Conservation (phyloP, 2,797 vertebrate species). For the Cirrhinus molitorella region DNA sequence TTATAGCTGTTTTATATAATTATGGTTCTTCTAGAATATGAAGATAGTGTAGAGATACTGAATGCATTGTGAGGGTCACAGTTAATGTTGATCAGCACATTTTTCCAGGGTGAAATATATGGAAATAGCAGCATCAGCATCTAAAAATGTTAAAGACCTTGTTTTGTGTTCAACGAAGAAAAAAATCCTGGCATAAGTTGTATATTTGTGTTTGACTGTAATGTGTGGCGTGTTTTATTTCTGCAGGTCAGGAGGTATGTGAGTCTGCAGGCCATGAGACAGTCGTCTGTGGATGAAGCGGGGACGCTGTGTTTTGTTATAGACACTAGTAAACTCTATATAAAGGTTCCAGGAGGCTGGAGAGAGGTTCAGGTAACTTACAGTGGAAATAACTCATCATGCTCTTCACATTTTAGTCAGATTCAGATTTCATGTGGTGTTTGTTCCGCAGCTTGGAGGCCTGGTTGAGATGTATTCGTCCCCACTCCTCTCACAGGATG, state of each 20-base stretch:
- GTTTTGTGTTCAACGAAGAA: too few relatives aligned
- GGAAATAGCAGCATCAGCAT: too few relatives aligned
- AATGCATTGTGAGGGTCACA: too few relatives aligned
- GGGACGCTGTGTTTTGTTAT: slow-evolving; percentile 86
- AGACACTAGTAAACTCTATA: slow-evolving; percentile 84
- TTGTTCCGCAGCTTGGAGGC: slow-evolving; percentile 85
- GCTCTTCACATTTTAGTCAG: neutral
- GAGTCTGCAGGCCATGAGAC: slow-evolving; percentile 84
- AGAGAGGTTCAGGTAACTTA: slow-evolving; percentile 88
- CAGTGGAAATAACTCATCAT: neutral
- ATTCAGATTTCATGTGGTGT: neutral
- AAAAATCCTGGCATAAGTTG: too few relatives aligned
- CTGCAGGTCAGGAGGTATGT: slow-evolving; percentile 82
- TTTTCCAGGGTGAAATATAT: too few relatives aligned
- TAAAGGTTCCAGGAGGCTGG: slow-evolving; percentile 92
- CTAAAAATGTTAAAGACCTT: too few relatives aligned
- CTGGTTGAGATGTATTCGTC: slow-evolving; percentile 80
- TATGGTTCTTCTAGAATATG: too few relatives aligned
- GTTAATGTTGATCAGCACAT: too few relatives aligned
- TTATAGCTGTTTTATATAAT: too few relatives aligned
- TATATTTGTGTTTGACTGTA: neutral
- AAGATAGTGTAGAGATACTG: too few relatives aligned
- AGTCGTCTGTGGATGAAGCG: slow-evolving; percentile 80
- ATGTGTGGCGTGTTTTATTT: neutral
- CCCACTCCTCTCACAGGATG: slow-evolving; percentile 77